Evolutionary conservation across 2,797 vertebrate species (phyloP).

Genomic region (Helicolenus hilgendorfi): DNA sequence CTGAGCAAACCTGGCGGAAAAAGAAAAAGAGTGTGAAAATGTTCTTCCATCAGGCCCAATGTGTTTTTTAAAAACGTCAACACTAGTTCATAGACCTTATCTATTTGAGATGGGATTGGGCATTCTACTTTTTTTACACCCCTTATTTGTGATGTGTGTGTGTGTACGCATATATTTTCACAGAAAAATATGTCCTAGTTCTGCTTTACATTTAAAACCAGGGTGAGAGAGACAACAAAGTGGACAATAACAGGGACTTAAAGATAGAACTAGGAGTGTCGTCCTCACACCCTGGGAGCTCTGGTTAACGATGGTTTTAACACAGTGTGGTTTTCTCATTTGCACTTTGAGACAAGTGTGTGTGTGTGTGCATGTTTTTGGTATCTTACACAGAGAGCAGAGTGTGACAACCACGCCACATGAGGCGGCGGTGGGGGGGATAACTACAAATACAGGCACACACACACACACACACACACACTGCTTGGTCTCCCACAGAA

Average conservation of each 20-base stretch:
- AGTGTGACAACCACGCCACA: slow-evolving; percentile 10
- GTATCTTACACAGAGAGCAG: slow-evolving; percentile 8
- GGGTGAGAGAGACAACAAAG: background rate
- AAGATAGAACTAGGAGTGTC: background rate
- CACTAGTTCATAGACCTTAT: background rate
- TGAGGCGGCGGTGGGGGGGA: background rate
- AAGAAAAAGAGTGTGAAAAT: background rate
- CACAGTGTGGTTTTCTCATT: slow-evolving; percentile 49
- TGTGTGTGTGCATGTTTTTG: slow-evolving; percentile 13
- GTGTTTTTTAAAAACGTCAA: background rate
- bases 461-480: background rate
- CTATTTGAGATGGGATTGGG: too few species aligned
- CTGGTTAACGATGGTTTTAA: slow-evolving; percentile 57
- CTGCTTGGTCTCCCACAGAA: background rate
- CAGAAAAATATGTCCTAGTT: background rate
- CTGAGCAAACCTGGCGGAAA: background rate
- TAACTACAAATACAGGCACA: background rate
- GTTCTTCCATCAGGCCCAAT: background rate
- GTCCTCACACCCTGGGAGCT: slow-evolving; percentile 24
- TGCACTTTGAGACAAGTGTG: slow-evolving; percentile 31
- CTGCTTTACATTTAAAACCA: background rate
- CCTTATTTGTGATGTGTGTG: background rate
- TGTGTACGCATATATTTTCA: background rate
- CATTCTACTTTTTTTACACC: too few species aligned
- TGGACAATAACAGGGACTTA: background rate